A percentile compares a stretch with the other conserved stretches of the same genome.
phyloP scores from a whole-genome alignment of 1,140 invertebrate genomes.

The Bicyclus anynana region DNA sequence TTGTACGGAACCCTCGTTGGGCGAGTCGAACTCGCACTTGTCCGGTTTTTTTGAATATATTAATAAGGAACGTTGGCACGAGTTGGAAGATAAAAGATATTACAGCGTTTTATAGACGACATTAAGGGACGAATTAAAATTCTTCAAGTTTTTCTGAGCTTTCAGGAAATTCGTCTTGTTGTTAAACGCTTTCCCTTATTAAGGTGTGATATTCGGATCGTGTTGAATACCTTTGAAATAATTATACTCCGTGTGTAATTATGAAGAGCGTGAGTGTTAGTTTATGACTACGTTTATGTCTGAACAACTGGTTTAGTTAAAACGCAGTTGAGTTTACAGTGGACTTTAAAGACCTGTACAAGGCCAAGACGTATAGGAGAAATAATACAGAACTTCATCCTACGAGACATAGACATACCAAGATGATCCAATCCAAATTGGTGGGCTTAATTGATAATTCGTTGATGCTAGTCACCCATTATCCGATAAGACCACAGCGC shows the following conservation, averaged over 20 bases:
- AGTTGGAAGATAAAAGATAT: constrained; percentile 3
- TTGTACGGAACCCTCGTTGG: no score
- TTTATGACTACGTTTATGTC: background rate
- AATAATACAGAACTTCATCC: no score
- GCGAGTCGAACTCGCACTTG: no score
- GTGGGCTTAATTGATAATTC: no score
- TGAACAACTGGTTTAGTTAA: background rate
- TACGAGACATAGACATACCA: no score
- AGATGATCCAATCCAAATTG: no score
- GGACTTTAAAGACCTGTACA: no score
- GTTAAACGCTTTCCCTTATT: constrained; percentile 5
- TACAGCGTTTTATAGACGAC: constrained; percentile 5
- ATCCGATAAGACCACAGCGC: no score
- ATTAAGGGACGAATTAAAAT: constrained; percentile 19
- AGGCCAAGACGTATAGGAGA: no score
- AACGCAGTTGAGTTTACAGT: background rate
- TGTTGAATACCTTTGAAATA: background rate
- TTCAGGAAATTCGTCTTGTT: constrained; percentile 11
- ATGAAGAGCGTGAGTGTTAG: background rate
- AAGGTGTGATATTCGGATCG: constrained; percentile 15
- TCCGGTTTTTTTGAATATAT: background rate
- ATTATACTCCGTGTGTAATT: background rate
- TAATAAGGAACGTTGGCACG: background rate
- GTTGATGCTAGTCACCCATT: no score
- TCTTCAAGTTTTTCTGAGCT: constrained; percentile 5